Evolutionary conservation across 2,888 invertebrate genomes (phyloP).

Genomic region (Timema podura): DNA sequence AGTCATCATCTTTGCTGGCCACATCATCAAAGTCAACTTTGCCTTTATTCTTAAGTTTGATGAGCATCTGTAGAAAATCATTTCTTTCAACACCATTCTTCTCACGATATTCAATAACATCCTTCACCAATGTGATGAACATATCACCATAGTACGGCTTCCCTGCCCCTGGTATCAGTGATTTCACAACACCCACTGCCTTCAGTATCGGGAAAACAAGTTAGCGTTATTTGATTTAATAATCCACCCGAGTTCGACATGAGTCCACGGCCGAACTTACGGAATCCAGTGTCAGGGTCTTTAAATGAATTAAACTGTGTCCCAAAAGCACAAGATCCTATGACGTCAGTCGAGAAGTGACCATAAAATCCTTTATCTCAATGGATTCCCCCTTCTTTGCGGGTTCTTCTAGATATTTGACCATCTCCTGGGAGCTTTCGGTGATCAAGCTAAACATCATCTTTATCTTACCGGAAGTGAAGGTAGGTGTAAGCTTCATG

Average conservation of each 20-base stretch:
- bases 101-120: slow-evolving; percentile 37
- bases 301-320: slow-evolving; percentile 46
- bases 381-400: slow-evolving; percentile 30
- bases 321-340: slow-evolving; percentile 49
- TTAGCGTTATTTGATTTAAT: slow-evolving; percentile 39
- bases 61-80: slow-evolving; percentile 31
- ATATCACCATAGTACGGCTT: not conserved
- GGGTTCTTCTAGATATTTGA: slow-evolving; percentile 41
- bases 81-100: slow-evolving; percentile 35
- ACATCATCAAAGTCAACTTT: slow-evolving; percentile 19
- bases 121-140: slow-evolving; percentile 47
- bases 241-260: slow-evolving; percentile 39
- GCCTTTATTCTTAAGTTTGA: slow-evolving; percentile 28
- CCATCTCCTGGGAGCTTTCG: slow-evolving; percentile 46
- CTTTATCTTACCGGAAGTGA: slow-evolving; percentile 54
- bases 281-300: slow-evolving; percentile 44
- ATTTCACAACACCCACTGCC: not conserved
- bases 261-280: slow-evolving; percentile 41
- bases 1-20: too few relatives aligned
- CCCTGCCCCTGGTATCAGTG: too few relatives aligned
- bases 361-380: slow-evolving; percentile 44
- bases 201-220: slow-evolving; percentile 4
- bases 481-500: slow-evolving; percentile 50
- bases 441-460: slow-evolving; percentile 49
- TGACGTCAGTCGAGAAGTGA: slow-evolving; percentile 50